Conservation (phyloP, 2,888 invertebrate genomes). For the Fragum sueziense region DNA sequence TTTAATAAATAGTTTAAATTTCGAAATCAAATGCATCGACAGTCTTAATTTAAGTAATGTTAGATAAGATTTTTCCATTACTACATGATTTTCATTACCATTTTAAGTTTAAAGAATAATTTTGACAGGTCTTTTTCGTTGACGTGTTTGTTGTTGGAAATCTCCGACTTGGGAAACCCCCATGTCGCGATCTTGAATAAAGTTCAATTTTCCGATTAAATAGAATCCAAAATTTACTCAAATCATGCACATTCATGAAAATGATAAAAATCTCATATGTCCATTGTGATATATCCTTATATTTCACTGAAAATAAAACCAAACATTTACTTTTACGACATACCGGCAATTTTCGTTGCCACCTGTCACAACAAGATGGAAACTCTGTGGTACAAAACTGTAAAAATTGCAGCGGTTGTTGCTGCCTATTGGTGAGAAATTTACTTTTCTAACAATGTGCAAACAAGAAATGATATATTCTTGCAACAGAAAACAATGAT, state of each 20-base stretch:
- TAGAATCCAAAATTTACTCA: too few species aligned
- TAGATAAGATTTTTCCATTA: too few species aligned
- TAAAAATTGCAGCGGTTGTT: constrained; percentile 78
- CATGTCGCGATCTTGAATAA: neutral
- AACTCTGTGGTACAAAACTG: constrained; percentile 73
- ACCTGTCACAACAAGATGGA: constrained; percentile 68
- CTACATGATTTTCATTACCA: neutral
- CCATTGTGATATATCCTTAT: constrained; percentile 3
- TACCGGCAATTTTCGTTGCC: constrained; percentile 40
- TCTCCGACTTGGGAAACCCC: neutral
- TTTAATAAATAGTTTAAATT: too few species aligned
- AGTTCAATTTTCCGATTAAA: too few species aligned
- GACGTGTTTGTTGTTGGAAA: neutral
- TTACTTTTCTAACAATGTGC: too few species aligned
- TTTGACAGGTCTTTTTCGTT: neutral
- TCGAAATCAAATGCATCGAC: too few species aligned
- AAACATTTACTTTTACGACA: constrained; percentile 41
- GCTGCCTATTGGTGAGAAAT: constrained; percentile 79
- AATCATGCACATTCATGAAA: too few species aligned
- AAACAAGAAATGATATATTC: too few species aligned
- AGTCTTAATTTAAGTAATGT: too few species aligned
- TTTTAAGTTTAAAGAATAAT: too few species aligned
- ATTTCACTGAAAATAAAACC: too few species aligned
- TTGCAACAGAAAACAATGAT: too few species aligned
- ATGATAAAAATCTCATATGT: neutral